These are phyloP conservation scores for Decapterus maruadsi DNA, from an alignment of 2,797 vertebrate species.

Conservation along the genomic window DNA sequence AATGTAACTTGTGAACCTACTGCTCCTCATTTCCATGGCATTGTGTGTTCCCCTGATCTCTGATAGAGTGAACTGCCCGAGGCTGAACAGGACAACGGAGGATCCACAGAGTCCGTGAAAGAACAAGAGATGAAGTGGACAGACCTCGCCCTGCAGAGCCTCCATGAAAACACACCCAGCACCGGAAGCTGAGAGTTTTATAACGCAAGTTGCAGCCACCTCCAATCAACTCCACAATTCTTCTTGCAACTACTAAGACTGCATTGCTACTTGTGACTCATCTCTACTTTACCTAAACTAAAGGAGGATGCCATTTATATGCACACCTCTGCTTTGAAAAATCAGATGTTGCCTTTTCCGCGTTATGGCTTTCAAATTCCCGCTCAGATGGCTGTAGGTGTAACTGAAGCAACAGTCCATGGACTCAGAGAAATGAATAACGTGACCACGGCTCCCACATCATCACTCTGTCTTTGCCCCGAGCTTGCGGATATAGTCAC, in stretches of 20 bases:
- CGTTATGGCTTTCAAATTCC: not conserved
- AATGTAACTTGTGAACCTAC: no score
- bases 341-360: not conserved
- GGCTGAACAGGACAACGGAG: constrained; percentile 97
- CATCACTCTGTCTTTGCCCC: constrained; percentile 39
- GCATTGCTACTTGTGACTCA: not conserved
- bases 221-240: not conserved
- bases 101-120: constrained; percentile 96
- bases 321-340: not conserved
- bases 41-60: constrained; percentile 38
- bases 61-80: constrained; percentile 95
- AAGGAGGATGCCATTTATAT: not conserved
- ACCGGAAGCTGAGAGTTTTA: constrained; percentile 84
- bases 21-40: not conserved
- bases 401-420: not conserved
- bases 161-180: constrained; percentile 94
- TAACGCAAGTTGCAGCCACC: no score
- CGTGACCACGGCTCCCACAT: not conserved
- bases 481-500: constrained; percentile 83
- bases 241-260: not conserved
- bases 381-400: not conserved
- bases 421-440: not conserved
- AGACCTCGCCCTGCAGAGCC: constrained; percentile 94
- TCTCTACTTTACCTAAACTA: not conserved
- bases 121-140: constrained; percentile 99